A percentile compares a stretch with the other conserved stretches of the same genome.
Evolutionary conservation across 2,113 vertebrate species (phyloP).

Genomic region (Columba janthina): DNA sequence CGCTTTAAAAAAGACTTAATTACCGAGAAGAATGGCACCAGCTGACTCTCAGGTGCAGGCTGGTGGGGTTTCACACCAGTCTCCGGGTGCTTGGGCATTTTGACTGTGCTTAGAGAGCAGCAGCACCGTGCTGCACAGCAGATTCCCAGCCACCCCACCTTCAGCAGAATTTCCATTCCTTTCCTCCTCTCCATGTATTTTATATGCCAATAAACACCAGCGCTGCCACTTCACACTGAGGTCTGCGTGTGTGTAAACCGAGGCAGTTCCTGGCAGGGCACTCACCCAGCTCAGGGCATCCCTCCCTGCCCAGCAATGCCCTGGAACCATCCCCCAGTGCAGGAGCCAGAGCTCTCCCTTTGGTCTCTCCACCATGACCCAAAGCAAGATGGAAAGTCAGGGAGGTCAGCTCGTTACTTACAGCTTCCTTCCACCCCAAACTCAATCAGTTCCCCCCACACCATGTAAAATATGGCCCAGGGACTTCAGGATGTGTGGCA

Average conservation of each 20-base stretch:
- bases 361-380: not conserved
- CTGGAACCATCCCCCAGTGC: rapidly evolving
- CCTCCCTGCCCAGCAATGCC: not conserved
- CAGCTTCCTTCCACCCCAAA: not conserved
- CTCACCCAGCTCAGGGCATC: not conserved
- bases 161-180: not conserved
- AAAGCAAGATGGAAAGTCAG: not conserved
- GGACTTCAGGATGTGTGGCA: not conserved
- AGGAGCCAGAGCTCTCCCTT: not conserved
- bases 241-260: rapidly evolving
- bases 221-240: not conserved
- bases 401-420: not conserved
- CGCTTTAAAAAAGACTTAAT: not conserved
- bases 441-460: not conserved
- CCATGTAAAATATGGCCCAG: not conserved
- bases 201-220: not conserved
- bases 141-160: not conserved
- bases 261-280: not conserved
- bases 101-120: not conserved
- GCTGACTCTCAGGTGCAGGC: not conserved
- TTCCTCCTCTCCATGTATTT: not conserved
- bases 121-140: not conserved
- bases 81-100: not conserved
- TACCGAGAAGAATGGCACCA: not conserved
- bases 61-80: not conserved